A percentile compares a stretch with the other conserved stretches of the same genome.
phyloP scores from a whole-genome alignment of 2,888 invertebrate species.

The Troides helena region DNA sequence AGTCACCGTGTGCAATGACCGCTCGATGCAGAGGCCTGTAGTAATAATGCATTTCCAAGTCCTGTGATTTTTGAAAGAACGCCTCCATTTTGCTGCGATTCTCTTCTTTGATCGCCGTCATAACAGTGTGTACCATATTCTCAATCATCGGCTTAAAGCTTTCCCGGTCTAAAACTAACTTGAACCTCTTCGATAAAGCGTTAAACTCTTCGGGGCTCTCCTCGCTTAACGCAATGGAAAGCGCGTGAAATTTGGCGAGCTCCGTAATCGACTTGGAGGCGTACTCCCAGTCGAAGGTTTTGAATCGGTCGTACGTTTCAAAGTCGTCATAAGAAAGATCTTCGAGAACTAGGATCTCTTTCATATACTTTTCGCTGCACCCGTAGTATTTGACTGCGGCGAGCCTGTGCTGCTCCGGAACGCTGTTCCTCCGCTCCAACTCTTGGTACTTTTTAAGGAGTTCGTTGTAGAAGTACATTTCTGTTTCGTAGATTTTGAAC shows the following conservation, averaged over 20 bases:
- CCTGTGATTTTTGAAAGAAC: conserved; percentile 27
- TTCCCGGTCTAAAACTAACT: conserved; percentile 13
- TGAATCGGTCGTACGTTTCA: conserved; percentile 47
- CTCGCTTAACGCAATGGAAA: conserved; percentile 49
- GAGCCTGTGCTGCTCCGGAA: conserved; percentile 44
- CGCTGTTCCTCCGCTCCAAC: conserved; percentile 43
- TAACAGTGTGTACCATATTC: conserved; percentile 33
- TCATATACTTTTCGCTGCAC: conserved; percentile 35
- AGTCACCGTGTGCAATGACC: conserved; percentile 56
- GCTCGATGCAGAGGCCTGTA: conserved; percentile 35
- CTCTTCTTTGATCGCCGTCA: conserved; percentile 41
- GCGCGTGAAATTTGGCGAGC: conserved; percentile 64
- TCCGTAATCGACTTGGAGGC: conserved; percentile 47
- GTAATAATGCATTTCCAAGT: conserved; percentile 23
- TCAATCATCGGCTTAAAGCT: conserved; percentile 26
- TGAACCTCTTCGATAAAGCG: conserved; percentile 35
- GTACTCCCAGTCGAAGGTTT: conserved; percentile 55
- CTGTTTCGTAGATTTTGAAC: conserved; percentile 45
- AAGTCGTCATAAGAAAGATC: conserved; percentile 53
- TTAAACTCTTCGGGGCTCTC: conserved; percentile 51
- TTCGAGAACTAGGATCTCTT: conserved; percentile 58
- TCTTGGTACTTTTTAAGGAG: conserved; percentile 43
- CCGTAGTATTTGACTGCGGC: conserved; percentile 51
- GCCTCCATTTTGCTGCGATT: conserved; percentile 40
- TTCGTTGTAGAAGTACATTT: conserved; percentile 48